Evolutionary conservation across 2,113 vertebrate species (phyloP).

Genomic region (Laterallus jamaicensis): DNA sequence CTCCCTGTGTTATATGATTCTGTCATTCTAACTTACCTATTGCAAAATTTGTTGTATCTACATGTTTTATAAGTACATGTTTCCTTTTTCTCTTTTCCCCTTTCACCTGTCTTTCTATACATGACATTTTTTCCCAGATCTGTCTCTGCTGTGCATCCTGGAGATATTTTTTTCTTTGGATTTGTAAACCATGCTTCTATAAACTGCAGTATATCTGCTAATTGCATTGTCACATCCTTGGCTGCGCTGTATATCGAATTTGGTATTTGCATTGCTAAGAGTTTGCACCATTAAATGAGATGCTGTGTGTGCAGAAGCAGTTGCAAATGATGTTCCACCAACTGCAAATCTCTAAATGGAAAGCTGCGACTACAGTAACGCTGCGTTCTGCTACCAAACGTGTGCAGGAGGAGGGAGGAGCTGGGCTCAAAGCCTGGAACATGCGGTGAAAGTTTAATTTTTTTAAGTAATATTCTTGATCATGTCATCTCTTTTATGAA

Average conservation of each 20-base stretch:
- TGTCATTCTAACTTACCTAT: not conserved
- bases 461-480: not conserved
- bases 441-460: not conserved
- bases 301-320: not conserved
- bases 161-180: not conserved
- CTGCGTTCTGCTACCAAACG: not conserved
- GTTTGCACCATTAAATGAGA: not conserved
- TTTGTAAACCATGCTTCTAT: not conserved
- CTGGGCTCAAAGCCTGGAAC: not conserved
- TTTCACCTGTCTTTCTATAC: not conserved
- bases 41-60: not conserved
- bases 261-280: not conserved
- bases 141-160: not conserved
- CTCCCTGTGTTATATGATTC: no score
- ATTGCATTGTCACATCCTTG: not conserved
- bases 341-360: not conserved
- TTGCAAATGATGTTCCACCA: conserved; percentile 15
- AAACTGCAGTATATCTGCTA: not conserved
- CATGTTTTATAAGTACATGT: not conserved
- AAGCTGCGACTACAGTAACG: not conserved
- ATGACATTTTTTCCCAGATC: not conserved
- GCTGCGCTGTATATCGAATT: not conserved
- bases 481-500: not conserved
- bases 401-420: not conserved
- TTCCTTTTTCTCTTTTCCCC: not conserved